phyloP scores from a whole-genome alignment of 2,113 vertebrate species.

The Rhodinocichla rosea region DNA sequence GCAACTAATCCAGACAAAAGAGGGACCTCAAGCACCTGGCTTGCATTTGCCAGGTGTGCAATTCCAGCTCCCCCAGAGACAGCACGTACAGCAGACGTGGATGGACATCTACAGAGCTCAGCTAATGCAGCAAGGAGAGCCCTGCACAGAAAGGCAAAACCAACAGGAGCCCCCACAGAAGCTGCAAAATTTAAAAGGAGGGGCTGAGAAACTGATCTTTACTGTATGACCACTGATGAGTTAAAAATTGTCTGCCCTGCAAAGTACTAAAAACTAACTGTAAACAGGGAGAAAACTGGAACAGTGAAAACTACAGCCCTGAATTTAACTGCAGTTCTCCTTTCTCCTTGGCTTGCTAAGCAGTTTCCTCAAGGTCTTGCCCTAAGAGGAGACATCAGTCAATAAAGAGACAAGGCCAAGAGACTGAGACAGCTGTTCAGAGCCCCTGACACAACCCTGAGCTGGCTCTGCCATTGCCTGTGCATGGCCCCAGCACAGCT shows the following conservation, averaged over 20 bases:
- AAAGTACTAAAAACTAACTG: not conserved
- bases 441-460: not conserved
- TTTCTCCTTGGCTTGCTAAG: not conserved
- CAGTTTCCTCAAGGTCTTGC: not conserved
- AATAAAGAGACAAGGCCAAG: not conserved
- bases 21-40: not conserved
- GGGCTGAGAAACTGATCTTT: not conserved
- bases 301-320: not conserved
- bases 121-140: not conserved
- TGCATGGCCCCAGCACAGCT: not conserved
- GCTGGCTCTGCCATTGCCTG: not conserved
- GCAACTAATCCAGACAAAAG: not conserved
- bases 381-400: not conserved
- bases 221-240: accelerated
- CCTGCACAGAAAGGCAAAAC: not conserved
- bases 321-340: not conserved
- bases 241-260: not conserved
- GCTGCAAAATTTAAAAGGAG: not conserved
- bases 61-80: not conserved
- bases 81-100: not conserved
- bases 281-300: not conserved
- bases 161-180: not conserved
- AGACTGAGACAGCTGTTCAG: not conserved
- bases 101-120: too few relatives aligned
- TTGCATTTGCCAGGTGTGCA: not conserved